Conservation (phyloP, 2,113 vertebrate genomes). For the Podocnemis expansa region DNA sequence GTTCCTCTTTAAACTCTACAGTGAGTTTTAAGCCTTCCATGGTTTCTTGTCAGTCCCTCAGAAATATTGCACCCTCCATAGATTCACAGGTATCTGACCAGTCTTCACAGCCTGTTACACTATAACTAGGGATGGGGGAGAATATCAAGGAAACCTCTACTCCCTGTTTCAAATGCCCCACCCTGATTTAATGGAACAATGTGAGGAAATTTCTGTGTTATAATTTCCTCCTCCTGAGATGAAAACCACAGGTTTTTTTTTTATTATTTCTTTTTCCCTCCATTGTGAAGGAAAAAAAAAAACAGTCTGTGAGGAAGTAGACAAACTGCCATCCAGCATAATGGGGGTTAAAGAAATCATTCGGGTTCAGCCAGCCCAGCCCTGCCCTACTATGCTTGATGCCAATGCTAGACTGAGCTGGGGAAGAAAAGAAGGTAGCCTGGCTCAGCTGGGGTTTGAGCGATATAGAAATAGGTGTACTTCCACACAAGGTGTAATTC, state of each 20-base stretch:
- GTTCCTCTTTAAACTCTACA: neutral
- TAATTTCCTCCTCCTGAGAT: neutral
- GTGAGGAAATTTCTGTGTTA: neutral
- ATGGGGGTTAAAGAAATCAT: too few species aligned
- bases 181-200: neutral
- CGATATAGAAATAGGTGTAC: too few species aligned
- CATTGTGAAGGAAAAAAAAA: neutral
- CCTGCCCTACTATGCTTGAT: too few species aligned
- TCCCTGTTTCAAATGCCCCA: neutral
- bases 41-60: neutral
- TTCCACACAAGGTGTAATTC: neutral
- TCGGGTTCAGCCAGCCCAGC: too few species aligned
- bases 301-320: neutral
- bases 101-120: rapidly evolving
- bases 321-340: too few species aligned
- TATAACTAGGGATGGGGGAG: neutral
- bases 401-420: too few species aligned
- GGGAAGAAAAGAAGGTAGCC: too few species aligned
- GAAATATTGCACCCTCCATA: neutral
- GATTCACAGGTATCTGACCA: neutral
- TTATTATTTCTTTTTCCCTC: neutral
- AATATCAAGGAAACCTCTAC: neutral
- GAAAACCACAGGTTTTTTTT: neutral
- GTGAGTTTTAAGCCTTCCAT: neutral
- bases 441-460: too few species aligned